A percentile compares a stretch with the other conserved stretches of the same genome.
These are phyloP conservation scores for Agelaius phoeniceus DNA, from an alignment of 2,113 vertebrate genomes.

Conservation along the genomic window DNA sequence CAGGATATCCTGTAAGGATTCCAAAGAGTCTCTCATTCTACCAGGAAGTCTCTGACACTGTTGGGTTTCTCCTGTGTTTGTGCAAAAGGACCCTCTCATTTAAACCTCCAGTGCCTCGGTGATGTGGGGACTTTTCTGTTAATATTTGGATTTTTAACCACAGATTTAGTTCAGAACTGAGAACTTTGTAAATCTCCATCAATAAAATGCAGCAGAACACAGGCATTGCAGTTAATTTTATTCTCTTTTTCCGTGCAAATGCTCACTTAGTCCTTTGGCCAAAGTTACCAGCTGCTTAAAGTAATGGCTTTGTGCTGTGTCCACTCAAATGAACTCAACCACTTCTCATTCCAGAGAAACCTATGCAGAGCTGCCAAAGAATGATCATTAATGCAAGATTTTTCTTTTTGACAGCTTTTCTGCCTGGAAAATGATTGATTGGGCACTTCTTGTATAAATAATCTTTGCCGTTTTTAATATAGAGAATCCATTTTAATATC, in stretches of 20 bases:
- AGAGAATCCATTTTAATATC: neutral
- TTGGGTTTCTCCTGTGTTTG: neutral
- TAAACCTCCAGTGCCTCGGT: neutral
- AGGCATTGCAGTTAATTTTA: neutral
- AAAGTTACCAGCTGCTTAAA: neutral
- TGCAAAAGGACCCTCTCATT: fast-evolving
- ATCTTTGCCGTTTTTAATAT: neutral
- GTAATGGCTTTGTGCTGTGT: neutral
- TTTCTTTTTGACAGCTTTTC: neutral
- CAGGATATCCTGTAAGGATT: neutral
- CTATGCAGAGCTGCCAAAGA: neutral
- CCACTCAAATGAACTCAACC: neutral
- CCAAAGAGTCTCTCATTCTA: neutral
- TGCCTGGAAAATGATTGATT: neutral
- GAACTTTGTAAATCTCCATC: neutral
- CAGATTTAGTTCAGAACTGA: neutral
- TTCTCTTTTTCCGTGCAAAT: neutral
- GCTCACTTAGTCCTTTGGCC: neutral
- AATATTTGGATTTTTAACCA: neutral
- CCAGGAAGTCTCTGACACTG: neutral
- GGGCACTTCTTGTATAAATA: neutral
- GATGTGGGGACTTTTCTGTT: neutral
- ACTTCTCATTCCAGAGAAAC: neutral
- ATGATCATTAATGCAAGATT: neutral
- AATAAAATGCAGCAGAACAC: neutral